phyloP scores from a whole-genome alignment of 2,797 vertebrate species.

The Sandelia bainsii region DNA sequence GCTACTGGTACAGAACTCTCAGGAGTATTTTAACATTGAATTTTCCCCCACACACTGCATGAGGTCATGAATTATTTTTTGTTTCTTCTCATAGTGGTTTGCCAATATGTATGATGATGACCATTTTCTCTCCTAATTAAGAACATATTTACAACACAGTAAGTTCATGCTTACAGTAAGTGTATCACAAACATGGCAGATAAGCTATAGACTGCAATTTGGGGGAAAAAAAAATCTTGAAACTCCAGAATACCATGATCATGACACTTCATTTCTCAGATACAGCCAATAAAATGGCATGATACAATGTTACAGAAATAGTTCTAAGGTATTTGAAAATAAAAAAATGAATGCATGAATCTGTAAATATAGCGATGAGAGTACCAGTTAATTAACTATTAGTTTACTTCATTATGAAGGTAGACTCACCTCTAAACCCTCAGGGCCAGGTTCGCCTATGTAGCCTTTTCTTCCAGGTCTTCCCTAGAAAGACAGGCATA shows the following conservation, averaged over 20 bases:
- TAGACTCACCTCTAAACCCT: slow-evolving; percentile 88
- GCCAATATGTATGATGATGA: slow-evolving; percentile 52
- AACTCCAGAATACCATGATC: slow-evolving; percentile 3
- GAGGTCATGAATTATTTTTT: slow-evolving; percentile 11
- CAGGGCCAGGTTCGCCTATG: slow-evolving; percentile 89
- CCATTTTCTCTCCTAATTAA: slow-evolving; percentile 54
- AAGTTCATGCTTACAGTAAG: slow-evolving; percentile 19
- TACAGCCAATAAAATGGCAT: background rate
- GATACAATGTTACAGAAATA: background rate
- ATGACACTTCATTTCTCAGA: no score
- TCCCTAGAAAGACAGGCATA: slow-evolving; percentile 83
- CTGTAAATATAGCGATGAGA: background rate
- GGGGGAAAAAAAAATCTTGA: slow-evolving; percentile 6
- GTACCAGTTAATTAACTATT: background rate
- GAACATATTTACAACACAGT: slow-evolving; percentile 55
- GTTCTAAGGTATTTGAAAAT: background rate
- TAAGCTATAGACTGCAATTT: slow-evolving; percentile 1
- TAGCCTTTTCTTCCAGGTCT: slow-evolving; percentile 91
- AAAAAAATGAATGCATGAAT: background rate
- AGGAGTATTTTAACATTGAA: slow-evolving; percentile 42
- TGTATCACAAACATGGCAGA: slow-evolving; percentile 25
- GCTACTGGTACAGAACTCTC: slow-evolving; percentile 12
- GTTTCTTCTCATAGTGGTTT: slow-evolving; percentile 41
- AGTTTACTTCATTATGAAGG: background rate
- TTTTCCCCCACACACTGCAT: slow-evolving; percentile 32